Evolutionary conservation across 2,888 invertebrate genomes (phyloP).

Genomic region (Hypomecis punctinalis): DNA sequence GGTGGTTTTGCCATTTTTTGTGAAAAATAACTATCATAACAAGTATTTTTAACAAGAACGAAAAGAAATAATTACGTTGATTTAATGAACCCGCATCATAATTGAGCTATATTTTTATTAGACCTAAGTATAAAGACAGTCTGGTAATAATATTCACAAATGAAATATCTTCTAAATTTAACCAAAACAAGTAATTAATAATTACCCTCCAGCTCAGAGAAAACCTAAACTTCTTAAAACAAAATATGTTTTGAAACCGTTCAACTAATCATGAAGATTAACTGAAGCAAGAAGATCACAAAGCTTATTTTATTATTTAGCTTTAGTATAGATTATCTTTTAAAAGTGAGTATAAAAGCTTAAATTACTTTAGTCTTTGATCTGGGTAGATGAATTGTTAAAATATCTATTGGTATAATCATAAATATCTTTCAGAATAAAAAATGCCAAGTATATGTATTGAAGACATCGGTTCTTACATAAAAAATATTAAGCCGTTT

Average conservation of each 20-base stretch:
- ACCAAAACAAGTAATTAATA: slow-evolving; percentile 2
- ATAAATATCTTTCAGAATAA: neutral
- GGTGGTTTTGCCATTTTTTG: too few species aligned
- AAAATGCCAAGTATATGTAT: neutral
- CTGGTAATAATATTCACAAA: too few species aligned
- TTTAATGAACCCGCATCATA: too few species aligned
- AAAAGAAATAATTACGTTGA: too few species aligned
- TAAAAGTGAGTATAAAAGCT: slow-evolving; percentile 15
- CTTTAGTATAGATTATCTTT: slow-evolving; percentile 23
- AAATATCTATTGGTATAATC: neutral
- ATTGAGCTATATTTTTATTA: too few species aligned
- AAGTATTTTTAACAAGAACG: too few species aligned
- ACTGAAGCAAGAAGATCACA: slow-evolving; percentile 14
- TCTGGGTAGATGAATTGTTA: slow-evolving; percentile 1
- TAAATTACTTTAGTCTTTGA: slow-evolving; percentile 14
- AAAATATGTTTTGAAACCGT: slow-evolving; percentile 8
- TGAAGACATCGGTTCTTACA: neutral
- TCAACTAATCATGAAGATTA: slow-evolving; percentile 12
- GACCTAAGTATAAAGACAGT: too few species aligned
- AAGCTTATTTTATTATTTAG: slow-evolving; percentile 23
- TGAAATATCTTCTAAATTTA: neutral
- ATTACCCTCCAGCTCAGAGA: neutral
- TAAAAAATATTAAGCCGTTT: too few species aligned
- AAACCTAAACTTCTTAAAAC: slow-evolving; percentile 5
- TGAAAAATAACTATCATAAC: too few species aligned